phyloP scores from a whole-genome alignment of 1,140 invertebrate genomes.

The Drosophila pseudoobscura region DNA sequence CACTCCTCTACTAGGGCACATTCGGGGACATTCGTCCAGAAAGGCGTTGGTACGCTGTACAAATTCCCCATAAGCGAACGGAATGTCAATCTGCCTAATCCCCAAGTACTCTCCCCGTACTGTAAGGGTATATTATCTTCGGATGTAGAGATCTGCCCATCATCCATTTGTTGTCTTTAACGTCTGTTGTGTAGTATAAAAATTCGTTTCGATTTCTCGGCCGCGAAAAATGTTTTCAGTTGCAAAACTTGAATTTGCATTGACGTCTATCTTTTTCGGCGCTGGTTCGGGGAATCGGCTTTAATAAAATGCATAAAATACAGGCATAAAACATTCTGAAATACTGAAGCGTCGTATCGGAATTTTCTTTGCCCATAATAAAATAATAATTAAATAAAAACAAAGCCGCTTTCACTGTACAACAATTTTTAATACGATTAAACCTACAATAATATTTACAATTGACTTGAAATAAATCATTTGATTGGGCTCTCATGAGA shows the following conservation, averaged over 20 bases:
- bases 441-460: background rate
- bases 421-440: background rate
- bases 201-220: conserved; percentile 44
- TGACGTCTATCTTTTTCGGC: conserved; percentile 40
- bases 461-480: background rate
- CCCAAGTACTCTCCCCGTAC: background rate
- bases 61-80: too few relatives aligned
- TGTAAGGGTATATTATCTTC: too few relatives aligned
- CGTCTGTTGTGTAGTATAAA: conserved; percentile 16
- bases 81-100: too few relatives aligned
- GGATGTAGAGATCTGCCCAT: too few relatives aligned
- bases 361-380: conserved; percentile 4
- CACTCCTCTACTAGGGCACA: too few relatives aligned
- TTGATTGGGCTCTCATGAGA: too few relatives aligned
- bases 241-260: conserved; percentile 54
- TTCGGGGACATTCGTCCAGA: too few relatives aligned
- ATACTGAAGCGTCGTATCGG: background rate
- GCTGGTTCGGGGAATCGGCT: conserved; percentile 27
- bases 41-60: too few relatives aligned
- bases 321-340: background rate
- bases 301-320: conserved; percentile 10
- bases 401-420: too few relatives aligned
- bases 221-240: conserved; percentile 44
- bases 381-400: background rate
- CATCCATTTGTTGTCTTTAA: too few relatives aligned